Base-by-base conservation (phyloP, 2,888 invertebrate species). In the Dioctria rufipes region DNA sequence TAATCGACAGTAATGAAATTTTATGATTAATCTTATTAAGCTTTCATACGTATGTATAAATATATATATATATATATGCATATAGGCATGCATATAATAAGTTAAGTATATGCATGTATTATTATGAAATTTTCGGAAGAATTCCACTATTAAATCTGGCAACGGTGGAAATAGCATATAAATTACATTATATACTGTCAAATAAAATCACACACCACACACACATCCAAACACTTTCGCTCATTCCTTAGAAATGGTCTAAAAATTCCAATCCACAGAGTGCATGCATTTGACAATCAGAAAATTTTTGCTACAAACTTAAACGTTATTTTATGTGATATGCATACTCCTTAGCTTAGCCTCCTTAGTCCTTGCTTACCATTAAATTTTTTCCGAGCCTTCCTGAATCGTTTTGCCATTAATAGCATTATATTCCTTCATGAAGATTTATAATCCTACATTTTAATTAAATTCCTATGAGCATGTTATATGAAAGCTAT, bases 221-320 rank as follows among this genome's bases (percentile, higher is more conserved):
- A 69, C 69, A 11, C 11, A 51, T 51, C 25, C 25, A 25, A 69
- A 51, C 69, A 69, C 69, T 69, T 69, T 69, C 69, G 67, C 67
- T 67, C 46, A 67, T 67, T 67, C 69, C 69, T 51, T 63, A 25
- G 11, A 40, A 77, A 77, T 77, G 77, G 77, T 77, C 77, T 61
- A 77, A 77, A 63, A 77, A 77, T 77, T 77, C 77, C 77, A 77
- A 77, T 49, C 46, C 13, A n/a, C 77, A 46, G 37, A 25, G 60
- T 63, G 49, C 63, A 61, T 63, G 39, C 63, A 77, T n/a, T 25
- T 63, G 61, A 63, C 77, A 77, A 37, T 25, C 63, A 75, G 60
- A 39, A 63, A 77, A 58, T 77, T 77, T 61, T 58, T 61, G 40
- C 60, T 61, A 37, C 77, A 77, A 77, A 40, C 51, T 77, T n/a